Evolutionary conservation across 2,797 vertebrate genomes (phyloP), one percentile per base, ranked within the genome.

Genomic region (Thripadectes ignobilis): DNA sequence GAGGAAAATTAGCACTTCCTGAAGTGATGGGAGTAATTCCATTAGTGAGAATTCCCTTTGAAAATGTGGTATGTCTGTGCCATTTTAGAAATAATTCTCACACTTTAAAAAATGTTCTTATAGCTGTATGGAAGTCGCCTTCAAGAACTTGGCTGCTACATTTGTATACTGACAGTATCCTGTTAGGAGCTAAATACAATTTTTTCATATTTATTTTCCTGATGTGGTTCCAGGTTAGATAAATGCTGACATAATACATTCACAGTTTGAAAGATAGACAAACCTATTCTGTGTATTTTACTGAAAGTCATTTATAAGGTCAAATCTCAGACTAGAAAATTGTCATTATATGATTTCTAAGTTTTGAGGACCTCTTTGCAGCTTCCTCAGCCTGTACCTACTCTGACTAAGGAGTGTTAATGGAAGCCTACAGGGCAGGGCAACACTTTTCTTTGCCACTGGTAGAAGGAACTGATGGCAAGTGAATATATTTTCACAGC

Each of bases 1-100:
- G 77, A 96, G 94, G 96, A 97, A 97, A 97, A 97, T 96, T 93
- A 96, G 89, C 83, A 73, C 88, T 97, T 98, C 96, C 93, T 96
- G 89, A 91, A 96, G 83, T 93, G 96, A 93, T 65, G 85, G 83
- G 82, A 96, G 73, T 92, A 96, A 97, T 98, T 95, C 97, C 96
- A 96, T 97, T 96, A 97, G 89, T 36, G 93, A 97, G 85, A 65
- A 32, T 97, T 98, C 89, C 85, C 89, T 89, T 89, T 96, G 95
- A 94, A 95, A 94, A 95, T 91, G 61, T 66, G 75, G 46, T 65
- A 52, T 75, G 96, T 93, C n/a, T 85, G 54, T 85, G 91, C 81
- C 58, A 51, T 90, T 97, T 94, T 66, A 65, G 82, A 66, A 88
- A 46, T 61, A 36, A 57, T 63, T 83, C 84, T 89, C 66, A 43